Conservation (phyloP, 2,888 invertebrate species). For the Euphydryas editha region DNA sequence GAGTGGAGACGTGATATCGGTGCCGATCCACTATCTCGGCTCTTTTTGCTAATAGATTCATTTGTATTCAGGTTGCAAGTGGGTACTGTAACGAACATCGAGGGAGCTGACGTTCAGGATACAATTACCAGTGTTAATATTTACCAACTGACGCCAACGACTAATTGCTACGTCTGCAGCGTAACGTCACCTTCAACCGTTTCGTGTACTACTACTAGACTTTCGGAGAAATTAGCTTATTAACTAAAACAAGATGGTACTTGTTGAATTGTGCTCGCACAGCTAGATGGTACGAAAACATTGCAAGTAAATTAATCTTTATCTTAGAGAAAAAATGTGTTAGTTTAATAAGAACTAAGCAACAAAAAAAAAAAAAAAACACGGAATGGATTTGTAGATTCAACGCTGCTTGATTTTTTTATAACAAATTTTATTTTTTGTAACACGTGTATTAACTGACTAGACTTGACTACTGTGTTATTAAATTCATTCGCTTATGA, state of each 20-base stretch:
- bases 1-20: constrained; percentile 62
- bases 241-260: constrained; percentile 22
- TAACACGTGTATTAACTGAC: too few species aligned
- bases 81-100: constrained; percentile 79
- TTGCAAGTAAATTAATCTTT: constrained; percentile 20
- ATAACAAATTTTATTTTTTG: too few species aligned
- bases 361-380: too few species aligned
- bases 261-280: constrained; percentile 17
- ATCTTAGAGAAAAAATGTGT: background rate
- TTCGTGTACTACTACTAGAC: constrained; percentile 14
- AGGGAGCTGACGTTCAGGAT: constrained; percentile 75
- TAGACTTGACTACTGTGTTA: too few species aligned
- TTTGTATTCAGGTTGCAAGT: constrained; percentile 81
- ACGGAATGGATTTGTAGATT: too few species aligned
- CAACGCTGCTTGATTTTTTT: too few species aligned
- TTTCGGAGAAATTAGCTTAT: constrained; percentile 13
- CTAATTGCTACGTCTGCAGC: constrained; percentile 72
- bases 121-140: constrained; percentile 83
- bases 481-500: too few species aligned
- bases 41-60: constrained; percentile 79
- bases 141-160: constrained; percentile 78
- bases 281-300: constrained; percentile 30
- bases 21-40: constrained; percentile 71
- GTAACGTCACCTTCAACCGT: constrained; percentile 45
- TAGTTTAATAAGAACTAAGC: too few species aligned